phyloP scores from a whole-genome alignment of 2,797 vertebrate species.

The Chaetodon trifasciatus region DNA sequence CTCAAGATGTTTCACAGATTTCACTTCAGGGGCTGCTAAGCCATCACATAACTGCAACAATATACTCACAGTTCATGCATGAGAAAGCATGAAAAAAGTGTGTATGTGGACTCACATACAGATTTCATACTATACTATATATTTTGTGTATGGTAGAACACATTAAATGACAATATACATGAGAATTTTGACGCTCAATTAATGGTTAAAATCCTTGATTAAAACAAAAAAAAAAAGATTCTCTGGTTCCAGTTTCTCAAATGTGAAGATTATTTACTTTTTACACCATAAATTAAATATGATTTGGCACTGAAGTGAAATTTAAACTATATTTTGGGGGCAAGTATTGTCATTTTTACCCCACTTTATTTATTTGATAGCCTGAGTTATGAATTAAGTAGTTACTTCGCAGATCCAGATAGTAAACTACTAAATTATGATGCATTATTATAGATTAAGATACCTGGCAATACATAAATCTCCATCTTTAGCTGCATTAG shows the following conservation, averaged over 20 bases:
- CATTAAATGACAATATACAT: not conserved
- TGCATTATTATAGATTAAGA: too few species aligned
- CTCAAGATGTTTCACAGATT: conserved; percentile 52
- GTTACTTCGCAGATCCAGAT: too few species aligned
- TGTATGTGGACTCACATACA: not conserved
- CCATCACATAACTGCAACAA: conserved; percentile 6
- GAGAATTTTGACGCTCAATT: not conserved
- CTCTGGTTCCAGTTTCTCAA: not conserved
- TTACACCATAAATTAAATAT: not conserved
- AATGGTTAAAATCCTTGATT: not conserved
- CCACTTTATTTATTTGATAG: too few species aligned
- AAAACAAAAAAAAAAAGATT: not conserved
- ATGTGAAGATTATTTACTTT: not conserved
- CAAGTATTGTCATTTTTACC: too few species aligned
- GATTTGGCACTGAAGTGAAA: not conserved
- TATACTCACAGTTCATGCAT: conserved; percentile 2
- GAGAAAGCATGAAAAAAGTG: not conserved
- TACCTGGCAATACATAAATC: too few species aligned
- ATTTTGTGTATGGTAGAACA: not conserved
- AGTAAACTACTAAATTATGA: too few species aligned
- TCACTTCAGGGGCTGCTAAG: conserved; percentile 5
- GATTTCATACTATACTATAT: conserved; percentile 1
- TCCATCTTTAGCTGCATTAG: too few species aligned
- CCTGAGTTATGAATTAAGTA: too few species aligned
- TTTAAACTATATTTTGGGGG: too few species aligned